A percentile compares a stretch with the other conserved stretches of the same genome.
phyloP scores from a whole-genome alignment of 53 echinoderm and acorn worm species.

The Holothuria leucospilota region DNA sequence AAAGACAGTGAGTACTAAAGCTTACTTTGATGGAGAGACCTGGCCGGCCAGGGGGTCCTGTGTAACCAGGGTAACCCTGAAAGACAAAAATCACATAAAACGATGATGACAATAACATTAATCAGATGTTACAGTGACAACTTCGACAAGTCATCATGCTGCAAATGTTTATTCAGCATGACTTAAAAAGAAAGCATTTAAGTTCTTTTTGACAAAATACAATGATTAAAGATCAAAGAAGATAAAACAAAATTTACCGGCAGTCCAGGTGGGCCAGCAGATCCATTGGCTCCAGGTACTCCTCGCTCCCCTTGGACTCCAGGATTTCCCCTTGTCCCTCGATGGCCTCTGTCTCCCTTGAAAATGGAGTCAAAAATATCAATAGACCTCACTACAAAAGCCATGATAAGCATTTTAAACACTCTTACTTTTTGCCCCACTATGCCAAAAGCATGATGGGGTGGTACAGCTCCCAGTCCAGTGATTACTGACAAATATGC shows the following conservation, averaged over 20 bases:
- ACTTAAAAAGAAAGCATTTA: too few species aligned
- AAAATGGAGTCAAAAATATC: background rate
- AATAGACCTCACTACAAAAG: background rate
- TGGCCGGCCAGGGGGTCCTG: constrained; percentile 48
- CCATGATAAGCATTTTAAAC: background rate
- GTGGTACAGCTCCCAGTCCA: too few species aligned
- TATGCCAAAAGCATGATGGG: too few species aligned
- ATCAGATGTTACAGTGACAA: too few species aligned
- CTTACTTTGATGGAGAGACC: constrained; percentile 58
- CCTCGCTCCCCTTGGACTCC: constrained; percentile 66
- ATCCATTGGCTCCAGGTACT: constrained; percentile 56
- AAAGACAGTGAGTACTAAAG: background rate
- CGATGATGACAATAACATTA: too few species aligned
- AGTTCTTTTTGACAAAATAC: too few species aligned
- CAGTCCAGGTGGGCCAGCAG: constrained; percentile 57
- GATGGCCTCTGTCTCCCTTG: constrained; percentile 56
- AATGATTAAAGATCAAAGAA: background rate
- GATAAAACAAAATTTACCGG: constrained; percentile 32
- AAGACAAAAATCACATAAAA: background rate
- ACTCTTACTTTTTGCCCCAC: background rate
- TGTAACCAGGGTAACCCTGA: constrained; percentile 57
- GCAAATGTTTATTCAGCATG: too few species aligned
- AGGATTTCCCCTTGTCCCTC: constrained; percentile 55
- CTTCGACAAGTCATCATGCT: too few species aligned
- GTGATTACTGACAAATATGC: too few species aligned